A percentile compares a stretch with the other conserved stretches of the same genome.
Conservation (phyloP, 2,113 vertebrate species). For the Labrus mixtus region DNA sequence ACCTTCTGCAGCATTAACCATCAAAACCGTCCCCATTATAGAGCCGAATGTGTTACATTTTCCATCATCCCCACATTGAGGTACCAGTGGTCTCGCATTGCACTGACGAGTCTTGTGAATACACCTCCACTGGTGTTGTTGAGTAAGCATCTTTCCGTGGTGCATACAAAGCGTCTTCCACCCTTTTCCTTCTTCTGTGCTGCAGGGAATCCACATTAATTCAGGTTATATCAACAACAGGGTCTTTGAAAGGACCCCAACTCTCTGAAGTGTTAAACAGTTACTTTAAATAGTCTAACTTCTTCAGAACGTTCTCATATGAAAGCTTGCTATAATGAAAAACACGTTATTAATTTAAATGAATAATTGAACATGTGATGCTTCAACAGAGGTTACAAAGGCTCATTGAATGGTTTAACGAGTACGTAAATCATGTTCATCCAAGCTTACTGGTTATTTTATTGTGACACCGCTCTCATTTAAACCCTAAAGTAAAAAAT, state of each 20-base stretch:
- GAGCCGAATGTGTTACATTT: constrained; percentile 41
- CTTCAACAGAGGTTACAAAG: neutral
- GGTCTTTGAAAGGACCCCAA: constrained; percentile 16
- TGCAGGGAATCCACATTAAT: constrained; percentile 43
- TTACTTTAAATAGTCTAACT: neutral
- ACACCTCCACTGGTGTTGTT: constrained; percentile 37
- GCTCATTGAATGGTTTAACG: neutral
- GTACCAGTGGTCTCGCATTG: constrained; percentile 14
- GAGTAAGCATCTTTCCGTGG: constrained; percentile 45
- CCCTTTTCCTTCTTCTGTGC: constrained; percentile 19
- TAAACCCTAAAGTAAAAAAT: neutral
- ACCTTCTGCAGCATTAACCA: neutral
- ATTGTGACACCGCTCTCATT: too few relatives aligned
- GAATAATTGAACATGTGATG: neutral
- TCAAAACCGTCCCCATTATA: constrained; percentile 36
- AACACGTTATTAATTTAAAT: neutral
- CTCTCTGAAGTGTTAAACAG: constrained; percentile 40
- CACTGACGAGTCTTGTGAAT: constrained; percentile 21
- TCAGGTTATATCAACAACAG: constrained; percentile 48
- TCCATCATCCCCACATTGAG: constrained; percentile 25
- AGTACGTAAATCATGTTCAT: neutral
- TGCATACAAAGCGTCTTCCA: neutral
- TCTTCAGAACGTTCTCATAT: constrained; percentile 1
- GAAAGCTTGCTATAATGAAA: neutral
- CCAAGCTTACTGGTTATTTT: neutral